Conservation (phyloP, 2,888 invertebrate genomes). For the Spilarctia lutea region DNA sequence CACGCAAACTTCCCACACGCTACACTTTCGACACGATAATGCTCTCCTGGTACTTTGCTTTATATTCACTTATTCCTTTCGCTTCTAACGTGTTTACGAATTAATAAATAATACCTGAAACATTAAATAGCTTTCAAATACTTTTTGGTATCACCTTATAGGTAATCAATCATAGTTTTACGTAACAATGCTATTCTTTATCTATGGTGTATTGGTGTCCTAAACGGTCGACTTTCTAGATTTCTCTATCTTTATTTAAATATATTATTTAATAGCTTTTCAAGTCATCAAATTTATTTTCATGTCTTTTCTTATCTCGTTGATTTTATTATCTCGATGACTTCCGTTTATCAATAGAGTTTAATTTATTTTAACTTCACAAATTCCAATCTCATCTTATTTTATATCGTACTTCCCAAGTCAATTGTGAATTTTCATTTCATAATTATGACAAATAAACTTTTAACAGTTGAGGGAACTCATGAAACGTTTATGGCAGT, state of each 20-base stretch:
- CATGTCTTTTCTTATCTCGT: neutral
- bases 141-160: neutral
- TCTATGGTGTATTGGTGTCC: neutral
- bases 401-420: slow-evolving; percentile 32
- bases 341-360: slow-evolving; percentile 33
- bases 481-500: slow-evolving; percentile 82
- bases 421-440: slow-evolving; percentile 58
- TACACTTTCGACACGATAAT: slow-evolving; percentile 66
- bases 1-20: slow-evolving; percentile 76
- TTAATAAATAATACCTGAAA: neutral
- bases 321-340: slow-evolving; percentile 12
- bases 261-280: neutral
- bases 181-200: neutral
- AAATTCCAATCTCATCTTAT: slow-evolving; percentile 19
- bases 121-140: neutral
- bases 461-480: slow-evolving; percentile 73
- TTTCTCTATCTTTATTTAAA: slow-evolving; percentile 11
- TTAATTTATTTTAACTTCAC: slow-evolving; percentile 23
- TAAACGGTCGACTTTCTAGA: neutral
- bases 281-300: neutral
- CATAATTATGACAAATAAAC: slow-evolving; percentile 69
- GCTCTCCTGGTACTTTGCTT: slow-evolving; percentile 62
- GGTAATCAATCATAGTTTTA: neutral
- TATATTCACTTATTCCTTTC: slow-evolving; percentile 51
- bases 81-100: neutral